phyloP scores from a whole-genome alignment of 1,140 invertebrate genomes.

The Pogonognathellus flavescens region DNA sequence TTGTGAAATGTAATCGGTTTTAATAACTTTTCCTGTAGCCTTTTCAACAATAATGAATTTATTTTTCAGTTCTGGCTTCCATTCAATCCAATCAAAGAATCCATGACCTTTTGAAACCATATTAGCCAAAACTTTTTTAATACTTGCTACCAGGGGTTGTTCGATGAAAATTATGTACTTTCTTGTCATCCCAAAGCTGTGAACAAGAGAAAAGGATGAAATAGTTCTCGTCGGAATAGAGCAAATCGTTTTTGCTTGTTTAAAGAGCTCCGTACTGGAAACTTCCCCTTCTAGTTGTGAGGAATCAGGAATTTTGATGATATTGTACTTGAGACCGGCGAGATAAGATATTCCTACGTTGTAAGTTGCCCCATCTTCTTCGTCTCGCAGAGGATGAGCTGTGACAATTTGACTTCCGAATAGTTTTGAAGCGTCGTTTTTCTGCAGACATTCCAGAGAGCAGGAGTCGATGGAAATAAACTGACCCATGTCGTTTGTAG shows the following conservation, averaged over 20 bases:
- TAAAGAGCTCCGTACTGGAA: constrained; percentile 49
- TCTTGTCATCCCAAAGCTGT: constrained; percentile 74
- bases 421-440: constrained; percentile 64
- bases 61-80: constrained; percentile 69
- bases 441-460: constrained; percentile 67
- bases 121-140: constrained; percentile 55
- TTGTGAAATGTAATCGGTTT: constrained; percentile 69
- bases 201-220: constrained; percentile 64
- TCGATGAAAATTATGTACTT: constrained; percentile 74
- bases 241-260: constrained; percentile 56
- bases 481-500: constrained; percentile 69
- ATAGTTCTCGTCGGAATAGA: constrained; percentile 54
- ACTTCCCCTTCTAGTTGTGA: neutral
- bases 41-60: constrained; percentile 71
- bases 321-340: constrained; percentile 67
- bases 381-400: constrained; percentile 70
- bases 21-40: constrained; percentile 70
- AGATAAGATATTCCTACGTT: constrained; percentile 69
- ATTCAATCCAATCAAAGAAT: constrained; percentile 69
- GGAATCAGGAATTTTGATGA: constrained; percentile 67
- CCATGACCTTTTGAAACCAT: constrained; percentile 18
- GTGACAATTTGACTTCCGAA: constrained; percentile 69
- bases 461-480: constrained; percentile 60
- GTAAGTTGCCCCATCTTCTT: constrained; percentile 69
- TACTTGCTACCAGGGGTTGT: constrained; percentile 69